Percentiles rank a stretch among this genome's conserved stretches.
phyloP scores from a whole-genome alignment of 2,113 vertebrate genomes.

The Sterrhoptilus dennistouni region DNA sequence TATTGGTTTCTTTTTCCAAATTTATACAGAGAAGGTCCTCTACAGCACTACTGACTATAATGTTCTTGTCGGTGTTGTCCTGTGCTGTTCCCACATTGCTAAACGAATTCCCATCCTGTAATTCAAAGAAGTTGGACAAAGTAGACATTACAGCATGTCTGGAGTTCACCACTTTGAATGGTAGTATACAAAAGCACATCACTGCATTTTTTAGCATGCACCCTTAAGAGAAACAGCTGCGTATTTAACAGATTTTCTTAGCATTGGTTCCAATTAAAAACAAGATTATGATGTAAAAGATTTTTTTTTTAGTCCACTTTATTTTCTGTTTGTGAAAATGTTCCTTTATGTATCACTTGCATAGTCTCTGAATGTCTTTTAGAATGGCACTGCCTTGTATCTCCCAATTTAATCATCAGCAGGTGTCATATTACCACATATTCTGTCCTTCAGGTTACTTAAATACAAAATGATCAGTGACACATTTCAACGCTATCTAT shows the following conservation, averaged over 20 bases:
- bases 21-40: not conserved
- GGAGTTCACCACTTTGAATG: not conserved
- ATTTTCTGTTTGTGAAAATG: not conserved
- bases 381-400: not conserved
- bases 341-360: not conserved
- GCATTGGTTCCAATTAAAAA: not conserved
- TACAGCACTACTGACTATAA: not conserved
- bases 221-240: not conserved
- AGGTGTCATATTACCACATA: not conserved
- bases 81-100: not conserved
- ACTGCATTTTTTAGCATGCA: not conserved
- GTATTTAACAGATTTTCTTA: not conserved
- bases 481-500: not conserved
- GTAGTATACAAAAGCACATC: not conserved
- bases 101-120: not conserved
- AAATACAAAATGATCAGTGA: slow-evolving; percentile 23
- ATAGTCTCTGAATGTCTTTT: not conserved
- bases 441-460: not conserved
- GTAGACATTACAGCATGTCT: not conserved
- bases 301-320: not conserved
- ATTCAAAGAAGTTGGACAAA: not conserved
- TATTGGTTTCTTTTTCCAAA: not conserved
- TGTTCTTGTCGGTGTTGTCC: not conserved
- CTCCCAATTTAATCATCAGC: slow-evolving; percentile 5
- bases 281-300: not conserved